These are phyloP conservation scores for Kryptolebias marmoratus DNA, from an alignment of 2,113 vertebrate genomes.

Conservation along the genomic window DNA sequence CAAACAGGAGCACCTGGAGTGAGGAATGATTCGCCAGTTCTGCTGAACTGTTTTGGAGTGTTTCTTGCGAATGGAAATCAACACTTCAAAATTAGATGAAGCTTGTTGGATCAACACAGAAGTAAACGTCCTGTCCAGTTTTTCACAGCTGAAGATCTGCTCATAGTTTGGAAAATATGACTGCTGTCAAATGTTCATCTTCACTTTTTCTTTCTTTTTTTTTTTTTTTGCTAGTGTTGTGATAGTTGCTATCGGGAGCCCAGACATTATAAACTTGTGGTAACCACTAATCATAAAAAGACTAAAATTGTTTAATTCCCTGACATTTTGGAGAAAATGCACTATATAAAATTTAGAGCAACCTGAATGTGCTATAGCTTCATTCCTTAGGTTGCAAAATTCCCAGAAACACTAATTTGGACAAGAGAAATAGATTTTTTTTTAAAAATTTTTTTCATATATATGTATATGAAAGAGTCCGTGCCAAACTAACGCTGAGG, in stretches of 20 bases:
- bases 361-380: too few relatives aligned
- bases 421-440: too few relatives aligned
- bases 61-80: slow-evolving; percentile 2
- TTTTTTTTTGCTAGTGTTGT: too few relatives aligned
- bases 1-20: slow-evolving; percentile 12
- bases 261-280: neutral
- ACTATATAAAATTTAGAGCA: too few relatives aligned
- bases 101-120: slow-evolving; percentile 1
- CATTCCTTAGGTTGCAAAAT: too few relatives aligned
- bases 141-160: neutral
- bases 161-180: neutral
- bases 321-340: too few relatives aligned
- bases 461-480: too few relatives aligned
- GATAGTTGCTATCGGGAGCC: neutral
- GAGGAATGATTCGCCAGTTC: neutral
- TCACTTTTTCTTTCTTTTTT: neutral
- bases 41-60: neutral
- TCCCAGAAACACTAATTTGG: too few relatives aligned
- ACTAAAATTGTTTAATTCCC: too few relatives aligned
- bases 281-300: neutral
- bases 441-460: too few relatives aligned
- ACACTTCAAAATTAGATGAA: slow-evolving; percentile 18
- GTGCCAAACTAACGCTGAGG: too few relatives aligned
- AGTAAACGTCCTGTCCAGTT: neutral
- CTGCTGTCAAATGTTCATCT: slow-evolving; percentile 10